Conservation (phyloP, 2,888 invertebrate genomes). For the Lottia scabra region DNA sequence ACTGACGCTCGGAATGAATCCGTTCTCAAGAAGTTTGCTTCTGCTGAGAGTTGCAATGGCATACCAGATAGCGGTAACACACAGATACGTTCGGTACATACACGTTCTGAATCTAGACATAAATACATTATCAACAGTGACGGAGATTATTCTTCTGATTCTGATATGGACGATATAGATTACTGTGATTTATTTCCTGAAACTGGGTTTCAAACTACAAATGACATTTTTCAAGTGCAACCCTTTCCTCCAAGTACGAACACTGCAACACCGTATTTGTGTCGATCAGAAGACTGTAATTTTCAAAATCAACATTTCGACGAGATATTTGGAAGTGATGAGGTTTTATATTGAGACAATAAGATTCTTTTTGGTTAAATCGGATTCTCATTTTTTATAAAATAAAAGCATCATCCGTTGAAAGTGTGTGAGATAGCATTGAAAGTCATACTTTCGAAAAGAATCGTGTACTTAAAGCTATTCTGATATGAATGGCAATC, state of each 20-base stretch:
- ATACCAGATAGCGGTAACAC: background rate
- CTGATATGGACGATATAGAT: background rate
- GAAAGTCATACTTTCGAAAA: background rate
- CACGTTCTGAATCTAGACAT: background rate
- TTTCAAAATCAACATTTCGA: slow-evolving; percentile 4
- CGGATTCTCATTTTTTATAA: background rate
- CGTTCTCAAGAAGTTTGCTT: background rate
- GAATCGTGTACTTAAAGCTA: background rate
- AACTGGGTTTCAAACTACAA: background rate
- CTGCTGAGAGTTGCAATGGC: background rate
- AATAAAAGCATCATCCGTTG: background rate
- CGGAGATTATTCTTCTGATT: background rate
- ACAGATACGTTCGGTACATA: background rate
- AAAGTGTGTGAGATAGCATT: background rate
- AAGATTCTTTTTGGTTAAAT: background rate
- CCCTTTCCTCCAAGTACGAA: background rate
- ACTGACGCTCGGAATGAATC: background rate
- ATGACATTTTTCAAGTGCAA: background rate
- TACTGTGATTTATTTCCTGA: background rate
- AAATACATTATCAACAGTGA: background rate
- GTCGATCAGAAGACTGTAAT: background rate
- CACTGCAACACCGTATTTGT: background rate
- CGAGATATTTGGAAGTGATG: background rate
- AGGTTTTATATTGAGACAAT: background rate
- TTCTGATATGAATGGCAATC: too few relatives aligned